Conservation (phyloP, 2,113 vertebrate species). For the Accipiter virgatus region DNA sequence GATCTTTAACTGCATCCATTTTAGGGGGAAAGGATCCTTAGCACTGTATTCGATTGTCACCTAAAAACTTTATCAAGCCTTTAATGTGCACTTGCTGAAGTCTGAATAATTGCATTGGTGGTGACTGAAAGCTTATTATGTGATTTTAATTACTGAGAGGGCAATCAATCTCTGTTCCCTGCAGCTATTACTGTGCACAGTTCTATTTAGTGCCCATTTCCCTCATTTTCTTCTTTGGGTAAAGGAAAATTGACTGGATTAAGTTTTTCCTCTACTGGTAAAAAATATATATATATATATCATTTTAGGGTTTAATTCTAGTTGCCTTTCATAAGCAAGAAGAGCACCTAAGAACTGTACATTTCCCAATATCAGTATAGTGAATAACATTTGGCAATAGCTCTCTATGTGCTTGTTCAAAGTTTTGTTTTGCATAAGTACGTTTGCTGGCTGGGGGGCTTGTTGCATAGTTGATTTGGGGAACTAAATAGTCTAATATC, state of each 20-base stretch:
- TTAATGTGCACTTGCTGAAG: conserved; percentile 24
- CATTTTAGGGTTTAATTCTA: not conserved
- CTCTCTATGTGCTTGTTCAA: not conserved
- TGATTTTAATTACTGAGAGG: conserved; percentile 42
- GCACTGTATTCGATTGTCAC: not conserved
- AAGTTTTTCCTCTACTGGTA: not conserved
- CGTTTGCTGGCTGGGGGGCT: not conserved
- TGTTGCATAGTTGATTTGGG: not conserved
- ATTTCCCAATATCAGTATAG: not conserved
- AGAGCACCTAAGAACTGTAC: not conserved
- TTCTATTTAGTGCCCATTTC: conserved; percentile 7
- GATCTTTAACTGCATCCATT: not conserved
- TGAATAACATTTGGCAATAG: not conserved
- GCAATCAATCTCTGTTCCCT: conserved; percentile 15
- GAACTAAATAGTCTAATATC: not conserved
- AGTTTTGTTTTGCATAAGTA: not conserved
- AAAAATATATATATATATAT: not conserved
- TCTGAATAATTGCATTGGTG: conserved; percentile 31
- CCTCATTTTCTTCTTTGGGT: not conserved
- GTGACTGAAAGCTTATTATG: conserved; percentile 36
- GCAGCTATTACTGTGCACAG: not conserved
- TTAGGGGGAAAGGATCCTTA: not conserved
- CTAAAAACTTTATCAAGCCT: conserved; percentile 37
- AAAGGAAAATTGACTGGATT: not conserved
- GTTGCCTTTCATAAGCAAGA: not conserved